Evolutionary conservation across 2,888 invertebrate genomes (phyloP).

Genomic region (Eumacrocentrus americanus): DNA sequence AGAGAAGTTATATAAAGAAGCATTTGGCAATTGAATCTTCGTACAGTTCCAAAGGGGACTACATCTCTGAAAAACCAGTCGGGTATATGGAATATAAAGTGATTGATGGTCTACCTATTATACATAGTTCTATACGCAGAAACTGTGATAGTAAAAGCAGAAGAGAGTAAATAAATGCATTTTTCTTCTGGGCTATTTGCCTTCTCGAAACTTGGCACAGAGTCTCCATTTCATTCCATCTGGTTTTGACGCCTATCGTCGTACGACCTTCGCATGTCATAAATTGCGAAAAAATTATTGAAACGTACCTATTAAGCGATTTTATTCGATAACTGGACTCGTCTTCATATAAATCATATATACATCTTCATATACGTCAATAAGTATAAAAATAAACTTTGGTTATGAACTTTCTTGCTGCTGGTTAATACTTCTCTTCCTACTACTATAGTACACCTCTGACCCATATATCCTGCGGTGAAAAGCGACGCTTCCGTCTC

Average conservation of each 20-base stretch:
- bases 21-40: slow-evolving; percentile 12
- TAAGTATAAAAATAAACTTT: slow-evolving; percentile 7
- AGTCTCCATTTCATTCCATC: slow-evolving; percentile 1
- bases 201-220: not conserved
- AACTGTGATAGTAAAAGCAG: not conserved
- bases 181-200: slow-evolving; percentile 9
- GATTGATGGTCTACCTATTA: slow-evolving; percentile 6
- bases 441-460: slow-evolving; percentile 7
- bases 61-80: not conserved
- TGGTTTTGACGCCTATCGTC: slow-evolving; percentile 2
- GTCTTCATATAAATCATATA: too few relatives aligned
- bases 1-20: not conserved
- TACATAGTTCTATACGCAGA: not conserved
- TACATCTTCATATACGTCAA: too few relatives aligned
- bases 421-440: not conserved
- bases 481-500: slow-evolving; percentile 29
- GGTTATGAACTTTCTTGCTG: not conserved
- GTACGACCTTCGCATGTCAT: not conserved
- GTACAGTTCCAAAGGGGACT: not conserved
- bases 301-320: slow-evolving; percentile 14
- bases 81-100: not conserved
- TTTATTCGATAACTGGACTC: slow-evolving; percentile 15
- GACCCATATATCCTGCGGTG: slow-evolving; percentile 28
- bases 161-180: slow-evolving; percentile 11
- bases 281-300: slow-evolving; percentile 13